Conservation (phyloP, 2,113 vertebrate genomes). For the Hippocampus guttulatus region DNA sequence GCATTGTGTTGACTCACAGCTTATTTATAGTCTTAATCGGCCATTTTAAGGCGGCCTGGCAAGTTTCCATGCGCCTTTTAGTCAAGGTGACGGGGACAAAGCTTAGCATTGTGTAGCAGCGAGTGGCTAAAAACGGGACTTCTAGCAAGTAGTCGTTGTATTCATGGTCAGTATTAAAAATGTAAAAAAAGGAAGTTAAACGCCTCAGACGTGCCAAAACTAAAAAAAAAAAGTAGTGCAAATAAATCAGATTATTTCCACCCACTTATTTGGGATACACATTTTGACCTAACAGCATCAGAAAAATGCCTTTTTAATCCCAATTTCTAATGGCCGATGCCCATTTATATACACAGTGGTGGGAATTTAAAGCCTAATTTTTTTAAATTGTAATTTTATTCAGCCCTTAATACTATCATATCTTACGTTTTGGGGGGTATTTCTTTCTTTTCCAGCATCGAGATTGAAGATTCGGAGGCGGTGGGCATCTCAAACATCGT, state of each 20-base stretch:
- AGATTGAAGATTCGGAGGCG: slow-evolving; percentile 98
- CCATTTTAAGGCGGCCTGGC: slow-evolving; percentile 3
- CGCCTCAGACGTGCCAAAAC: background rate
- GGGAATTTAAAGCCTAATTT: background rate
- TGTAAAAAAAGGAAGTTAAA: background rate
- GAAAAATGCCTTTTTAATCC: background rate
- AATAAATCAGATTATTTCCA: background rate
- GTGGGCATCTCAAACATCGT: slow-evolving; percentile 96
- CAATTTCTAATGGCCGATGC: background rate
- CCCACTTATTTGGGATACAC: background rate
- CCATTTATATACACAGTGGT: background rate
- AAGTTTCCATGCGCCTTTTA: background rate
- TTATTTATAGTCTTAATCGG: slow-evolving; percentile 7
- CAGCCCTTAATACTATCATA: too few species aligned
- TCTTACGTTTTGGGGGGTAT: too few species aligned
- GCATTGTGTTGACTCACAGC: slow-evolving; percentile 1
- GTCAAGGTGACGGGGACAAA: slow-evolving; percentile 4
- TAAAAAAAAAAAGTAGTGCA: background rate
- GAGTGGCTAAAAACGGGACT: background rate
- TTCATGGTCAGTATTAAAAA: background rate
- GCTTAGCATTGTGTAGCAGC: background rate
- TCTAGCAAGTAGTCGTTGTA: background rate
- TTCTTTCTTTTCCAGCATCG: slow-evolving; percentile 77
- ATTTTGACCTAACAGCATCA: background rate
- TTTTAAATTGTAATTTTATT: too few species aligned